A percentile compares a stretch with the other conserved stretches of the same genome.
phyloP scores from a whole-genome alignment of 1,140 invertebrate genomes.

The Aphidius gifuensis region DNA sequence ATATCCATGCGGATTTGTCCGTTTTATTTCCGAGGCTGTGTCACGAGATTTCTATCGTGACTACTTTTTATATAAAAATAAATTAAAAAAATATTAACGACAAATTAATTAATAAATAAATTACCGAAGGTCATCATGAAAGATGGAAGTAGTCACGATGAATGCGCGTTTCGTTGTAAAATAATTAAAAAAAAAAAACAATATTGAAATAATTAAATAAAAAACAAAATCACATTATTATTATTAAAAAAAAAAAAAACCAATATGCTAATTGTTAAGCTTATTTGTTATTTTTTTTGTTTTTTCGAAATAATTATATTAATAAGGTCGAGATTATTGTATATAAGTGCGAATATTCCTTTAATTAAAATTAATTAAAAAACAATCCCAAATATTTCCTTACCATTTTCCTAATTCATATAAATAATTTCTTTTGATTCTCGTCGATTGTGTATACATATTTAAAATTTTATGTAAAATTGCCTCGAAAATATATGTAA shows the following conservation, averaged over 20 bases:
- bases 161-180: slow-evolving; percentile 13
- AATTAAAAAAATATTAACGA: background rate
- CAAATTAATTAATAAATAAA: too few relatives aligned
- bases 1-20: background rate
- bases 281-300: slow-evolving; percentile 30
- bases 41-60: slow-evolving; percentile 31
- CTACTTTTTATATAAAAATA: slow-evolving; percentile 26
- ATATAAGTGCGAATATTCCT: background rate
- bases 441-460: slow-evolving; percentile 27
- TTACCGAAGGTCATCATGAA: background rate
- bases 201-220: too few relatives aligned
- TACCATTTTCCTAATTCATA: too few relatives aligned
- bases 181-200: slow-evolving; percentile 29
- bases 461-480: slow-evolving; percentile 14
- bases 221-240: background rate
- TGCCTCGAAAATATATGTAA: slow-evolving; percentile 9
- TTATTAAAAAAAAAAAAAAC: too few relatives aligned
- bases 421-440: background rate
- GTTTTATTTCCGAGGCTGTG: slow-evolving; percentile 32
- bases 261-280: too few relatives aligned
- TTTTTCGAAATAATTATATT: slow-evolving; percentile 37
- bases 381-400: too few relatives aligned
- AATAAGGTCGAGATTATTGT: slow-evolving; percentile 28
- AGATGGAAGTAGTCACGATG: background rate
- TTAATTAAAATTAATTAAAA: too few relatives aligned